Base-by-base conservation (phyloP, 2,113 vertebrate species). In the Notothenia coriiceps region DNA sequence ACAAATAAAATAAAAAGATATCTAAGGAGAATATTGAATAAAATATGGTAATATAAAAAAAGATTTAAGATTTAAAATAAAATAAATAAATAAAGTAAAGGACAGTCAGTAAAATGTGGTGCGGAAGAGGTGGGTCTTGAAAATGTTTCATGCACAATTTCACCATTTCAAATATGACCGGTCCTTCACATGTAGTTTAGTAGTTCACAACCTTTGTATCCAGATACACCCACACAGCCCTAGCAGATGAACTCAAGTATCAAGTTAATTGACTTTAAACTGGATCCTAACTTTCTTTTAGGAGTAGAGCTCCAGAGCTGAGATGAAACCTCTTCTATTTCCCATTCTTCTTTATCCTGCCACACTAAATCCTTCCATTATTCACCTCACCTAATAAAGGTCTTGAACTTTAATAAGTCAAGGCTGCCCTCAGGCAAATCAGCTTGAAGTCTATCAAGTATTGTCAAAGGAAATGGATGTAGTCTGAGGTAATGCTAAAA, bases 381-480 rank as follows among this genome's bases (percentile, higher is more conserved):
- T 65, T 77, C 29, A 46, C 25, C 33, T 64, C 46, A 47, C 35
- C 60, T 73, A 50, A 50, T 50, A 69, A 69, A 35, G 63, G 40
- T 20, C 25, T 43, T 49, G 22, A 71, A 35, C 49, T 66, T 4
- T 17, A 52, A 49, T 22, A 61, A 67, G 49, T 69, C 18, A 60
- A 65, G 50, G 25, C 6, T 18, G 6, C 14, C 47, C 66, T 62
- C 7, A 40, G 17, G 18, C 6, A 47, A 43, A 49, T 18, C 47
- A 11, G 22, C 25, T 47, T 25, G n/a, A 11, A 17, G 35, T 72
- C 43, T 10, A n/a, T 71, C 15, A 60, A 20, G 56, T 22, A 10
- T 49, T 35, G 20, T 22, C 5, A 5, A 69, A 54, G 6, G 1
- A 52, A 67, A 18, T 11, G 2, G 52, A 11, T 10, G n/a, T 14